Evolutionary conservation across 2,113 vertebrate species (phyloP).

Genomic region (Paramormyrops kingsleyae): DNA sequence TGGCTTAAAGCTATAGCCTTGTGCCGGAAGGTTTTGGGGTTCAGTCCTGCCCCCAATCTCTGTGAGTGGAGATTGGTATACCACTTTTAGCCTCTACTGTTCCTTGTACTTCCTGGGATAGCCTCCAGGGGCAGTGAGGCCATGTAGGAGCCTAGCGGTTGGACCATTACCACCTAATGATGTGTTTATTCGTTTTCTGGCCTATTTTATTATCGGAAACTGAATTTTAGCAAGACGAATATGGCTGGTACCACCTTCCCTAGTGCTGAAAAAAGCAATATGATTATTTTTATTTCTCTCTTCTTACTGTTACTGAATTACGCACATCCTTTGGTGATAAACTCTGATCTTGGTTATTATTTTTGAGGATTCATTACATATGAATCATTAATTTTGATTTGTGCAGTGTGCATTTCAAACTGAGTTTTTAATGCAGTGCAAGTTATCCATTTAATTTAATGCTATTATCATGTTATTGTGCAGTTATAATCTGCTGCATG

Average conservation of each 20-base stretch:
- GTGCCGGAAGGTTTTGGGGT: not conserved
- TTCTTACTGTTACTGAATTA: not conserved
- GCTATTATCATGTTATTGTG: not conserved
- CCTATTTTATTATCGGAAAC: not conserved
- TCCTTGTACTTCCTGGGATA: not conserved
- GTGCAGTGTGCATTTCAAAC: not conserved
- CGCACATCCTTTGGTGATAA: not conserved
- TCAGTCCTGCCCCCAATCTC: not conserved
- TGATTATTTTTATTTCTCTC: not conserved
- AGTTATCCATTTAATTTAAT: not conserved
- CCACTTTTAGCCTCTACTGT: not conserved
- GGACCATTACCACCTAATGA: not conserved
- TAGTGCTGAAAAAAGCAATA: not conserved
- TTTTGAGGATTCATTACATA: not conserved
- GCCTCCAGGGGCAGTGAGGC: not conserved
- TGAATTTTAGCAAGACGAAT: not conserved
- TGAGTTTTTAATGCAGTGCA: not conserved
- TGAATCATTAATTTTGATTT: not conserved
- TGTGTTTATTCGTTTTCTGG: not conserved
- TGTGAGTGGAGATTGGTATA: not conserved
- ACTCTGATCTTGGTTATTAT: not conserved
- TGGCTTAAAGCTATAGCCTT: not conserved
- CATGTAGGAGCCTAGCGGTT: not conserved
- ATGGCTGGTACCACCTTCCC: not conserved
- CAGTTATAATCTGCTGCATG: not conserved